Base-by-base conservation (phyloP, 2,113 vertebrate species). In the Nycticorax nycticorax region DNA sequence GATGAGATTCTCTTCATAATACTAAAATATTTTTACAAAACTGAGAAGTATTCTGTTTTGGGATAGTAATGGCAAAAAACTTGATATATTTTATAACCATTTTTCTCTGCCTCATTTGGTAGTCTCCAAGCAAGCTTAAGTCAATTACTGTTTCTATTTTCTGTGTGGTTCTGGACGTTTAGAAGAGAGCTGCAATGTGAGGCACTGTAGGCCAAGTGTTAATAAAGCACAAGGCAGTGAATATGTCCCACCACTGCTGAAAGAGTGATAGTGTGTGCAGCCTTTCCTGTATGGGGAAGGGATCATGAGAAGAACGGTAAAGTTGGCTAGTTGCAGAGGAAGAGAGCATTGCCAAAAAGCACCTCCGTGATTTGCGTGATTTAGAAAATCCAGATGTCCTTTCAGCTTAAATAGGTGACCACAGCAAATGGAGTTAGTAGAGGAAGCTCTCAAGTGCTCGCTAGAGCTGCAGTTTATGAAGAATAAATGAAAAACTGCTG, bases 401-500 rank as follows among this genome's bases (percentile, higher is more conserved):
- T 96, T 92, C 86, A 63, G 89, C 74, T 91, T 39, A 71, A 77
- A 67, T 23, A 87, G 88, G 94, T 95, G 96, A 93, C 96, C 85
- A 48, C 85, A 91, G 96, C 94, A 94, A 88, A 85, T 66, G 55
- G 64, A 81, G 80, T 88, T 53, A 45, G 60, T 39, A 48, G 83
- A 72, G 84, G 89, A 77, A 89, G 77, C 64, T 96, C 92, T 82
- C 59, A 50, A 85, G 47, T 62, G 66, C 82, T 95, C 53, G 37
- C 64, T 88, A 35, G 78, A 68, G 91, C 89, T 83, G 68, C 33
- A 60, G 80, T 48, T 92, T 77, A 60, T 74, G 88, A 68, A 79
- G 89, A 81, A 45, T 91, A 96, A 97, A 96, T 97, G 91, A 85
- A 72, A 97, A 97, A 95, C 96, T 94, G 94, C 91, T 96, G 96